Base-by-base conservation (phyloP, 2,888 invertebrate species). In the Melikaiella ostensackeni region DNA sequence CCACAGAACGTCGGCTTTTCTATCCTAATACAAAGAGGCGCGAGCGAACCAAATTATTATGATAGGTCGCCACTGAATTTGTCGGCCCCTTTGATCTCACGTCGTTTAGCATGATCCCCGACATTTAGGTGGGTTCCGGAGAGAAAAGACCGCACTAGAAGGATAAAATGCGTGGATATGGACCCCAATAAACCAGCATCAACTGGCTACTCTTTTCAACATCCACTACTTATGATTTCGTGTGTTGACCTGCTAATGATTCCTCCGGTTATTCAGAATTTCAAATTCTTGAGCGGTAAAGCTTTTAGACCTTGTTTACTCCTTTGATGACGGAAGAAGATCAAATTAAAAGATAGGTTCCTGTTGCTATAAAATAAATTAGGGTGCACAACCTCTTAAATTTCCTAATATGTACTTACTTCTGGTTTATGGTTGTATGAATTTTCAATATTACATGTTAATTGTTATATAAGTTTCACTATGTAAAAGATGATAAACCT, bases 11-110 rank as follows among this genome's bases (percentile, higher is more conserved):
- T 89, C 89, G 90, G 90, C 90, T 89, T 88, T 88, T 86, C 89
- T 89, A 89, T 89, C 88, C 89, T 88, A 88, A 89, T 90, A 90
- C 90, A 91, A 91, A 91, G 90, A 90, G 90, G 90, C 90, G 90
- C 89, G 90, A 90, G 90, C 89, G 88, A 86, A 88, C 89, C 88
- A 91, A 91, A 91, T 91, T 91, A 91, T 91, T 91, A 91, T 91
- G 91, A 91, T 91, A 91, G 91, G 89, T 90, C 88, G 89, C 91
- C 90, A 90, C 89, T 88, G 91, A 88, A 91, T 91, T 90, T 86
- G 90, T 89, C 91, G 91, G 91, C 87, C 79, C 85, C 88, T 91
- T 91, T 91, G 89, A 91, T 91, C 89, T 88, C 82, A 85, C 86
- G 88, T 88, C 91, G 89, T 91, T 91, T 91, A 91, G 89, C 90